Evolutionary conservation across 2,113 vertebrate genomes (phyloP).

Genomic region (Carassius carassius): DNA sequence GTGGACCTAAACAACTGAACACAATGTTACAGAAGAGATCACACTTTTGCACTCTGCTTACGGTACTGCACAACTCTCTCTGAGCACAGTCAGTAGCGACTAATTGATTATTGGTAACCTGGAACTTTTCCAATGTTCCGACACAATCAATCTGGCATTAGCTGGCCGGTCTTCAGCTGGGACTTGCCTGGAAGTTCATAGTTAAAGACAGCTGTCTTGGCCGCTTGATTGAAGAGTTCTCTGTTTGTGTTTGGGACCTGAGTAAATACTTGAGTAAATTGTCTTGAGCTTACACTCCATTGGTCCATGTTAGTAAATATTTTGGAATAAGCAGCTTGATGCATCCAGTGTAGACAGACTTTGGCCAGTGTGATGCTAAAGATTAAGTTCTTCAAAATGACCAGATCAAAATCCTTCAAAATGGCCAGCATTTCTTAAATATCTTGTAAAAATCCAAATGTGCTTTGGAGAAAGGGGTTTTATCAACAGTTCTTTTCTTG

Average conservation of each 20-base stretch:
- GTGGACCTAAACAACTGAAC: constrained; percentile 13
- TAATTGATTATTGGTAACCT: constrained; percentile 49
- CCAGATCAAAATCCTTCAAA: neutral
- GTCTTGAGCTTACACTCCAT: neutral
- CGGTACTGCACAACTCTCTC: constrained; percentile 3
- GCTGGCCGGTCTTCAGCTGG: constrained; percentile 61
- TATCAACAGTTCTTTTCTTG: neutral
- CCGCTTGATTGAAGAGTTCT: constrained; percentile 59
- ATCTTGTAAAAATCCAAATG: neutral
- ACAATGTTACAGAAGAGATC: constrained; percentile 3
- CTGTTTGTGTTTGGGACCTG: neutral
- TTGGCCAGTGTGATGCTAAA: neutral
- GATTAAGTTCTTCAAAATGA: neutral
- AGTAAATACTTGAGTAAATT: neutral
- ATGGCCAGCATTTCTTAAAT: neutral
- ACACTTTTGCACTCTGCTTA: constrained; percentile 20
- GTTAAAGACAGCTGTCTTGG: constrained; percentile 56
- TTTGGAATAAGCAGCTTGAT: neutral
- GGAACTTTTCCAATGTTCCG: constrained; percentile 51
- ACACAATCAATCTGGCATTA: constrained; percentile 65
- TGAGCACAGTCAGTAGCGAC: constrained; percentile 20
- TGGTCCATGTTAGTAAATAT: neutral
- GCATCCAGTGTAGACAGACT: neutral
- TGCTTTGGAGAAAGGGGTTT: neutral
- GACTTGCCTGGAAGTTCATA: constrained; percentile 61